Percentiles rank a stretch among this genome's conserved stretches.
Conservation (phyloP, 2,888 invertebrate genomes). For the Empis livida region DNA sequence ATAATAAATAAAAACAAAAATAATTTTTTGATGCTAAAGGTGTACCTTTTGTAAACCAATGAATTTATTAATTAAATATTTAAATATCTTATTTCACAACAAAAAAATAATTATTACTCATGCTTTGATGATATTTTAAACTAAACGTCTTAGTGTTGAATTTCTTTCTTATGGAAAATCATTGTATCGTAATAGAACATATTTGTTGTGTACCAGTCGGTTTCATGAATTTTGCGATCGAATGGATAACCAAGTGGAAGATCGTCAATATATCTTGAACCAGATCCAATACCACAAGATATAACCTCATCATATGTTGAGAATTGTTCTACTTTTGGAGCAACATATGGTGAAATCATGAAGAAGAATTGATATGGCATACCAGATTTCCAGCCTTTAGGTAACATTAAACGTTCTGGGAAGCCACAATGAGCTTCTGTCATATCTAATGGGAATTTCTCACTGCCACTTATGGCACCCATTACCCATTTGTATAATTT, state of each 20-base stretch:
- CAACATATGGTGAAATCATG: conserved; percentile 42
- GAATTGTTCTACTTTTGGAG: conserved; percentile 35
- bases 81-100: too few species aligned
- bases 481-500: conserved; percentile 38
- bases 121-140: too few species aligned
- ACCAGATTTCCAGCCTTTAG: conserved; percentile 49
- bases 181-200: conserved; percentile 51
- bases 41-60: too few species aligned
- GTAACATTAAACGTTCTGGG: conserved; percentile 49
- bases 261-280: conserved; percentile 31
- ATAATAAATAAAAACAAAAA: not conserved
- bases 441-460: conserved; percentile 37
- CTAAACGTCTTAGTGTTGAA: not conserved
- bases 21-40: not conserved
- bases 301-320: conserved; percentile 40
- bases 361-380: conserved; percentile 49
- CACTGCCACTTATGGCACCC: conserved; percentile 37
- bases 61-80: not conserved
- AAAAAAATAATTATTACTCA: too few species aligned
- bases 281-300: conserved; percentile 39
- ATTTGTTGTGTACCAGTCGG: conserved; percentile 51
- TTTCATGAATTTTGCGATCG: conserved; percentile 49
- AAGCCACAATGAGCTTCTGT: conserved; percentile 43
- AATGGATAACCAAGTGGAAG: conserved; percentile 61
- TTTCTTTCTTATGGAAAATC: conserved; percentile 49